These are phyloP conservation scores for Muntiacus muntjak DNA, from an alignment of 2,113 vertebrate genomes.

Conservation along the genomic window DNA sequence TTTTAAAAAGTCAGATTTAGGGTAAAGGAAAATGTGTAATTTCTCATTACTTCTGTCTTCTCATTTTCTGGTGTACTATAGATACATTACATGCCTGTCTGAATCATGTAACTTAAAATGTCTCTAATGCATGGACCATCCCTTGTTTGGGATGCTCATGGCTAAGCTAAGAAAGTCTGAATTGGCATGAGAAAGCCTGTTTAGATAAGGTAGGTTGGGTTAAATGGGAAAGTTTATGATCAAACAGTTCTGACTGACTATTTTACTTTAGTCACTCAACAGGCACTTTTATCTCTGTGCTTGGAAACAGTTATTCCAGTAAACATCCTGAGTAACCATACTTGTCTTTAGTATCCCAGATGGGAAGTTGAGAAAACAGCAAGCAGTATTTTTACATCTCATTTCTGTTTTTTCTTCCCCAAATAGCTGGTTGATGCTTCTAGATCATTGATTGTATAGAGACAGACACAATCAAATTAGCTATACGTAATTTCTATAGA, in stretches of 20 bases:
- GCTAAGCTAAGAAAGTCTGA: not conserved
- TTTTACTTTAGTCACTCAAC: not conserved
- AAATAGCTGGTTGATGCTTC: not conserved
- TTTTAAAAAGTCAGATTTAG: conserved; percentile 52
- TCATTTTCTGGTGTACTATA: not conserved
- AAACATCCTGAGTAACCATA: not conserved
- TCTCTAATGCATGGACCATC: not conserved
- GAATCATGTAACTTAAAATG: not conserved
- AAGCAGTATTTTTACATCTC: not conserved
- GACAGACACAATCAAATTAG: not conserved
- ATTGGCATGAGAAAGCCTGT: not conserved
- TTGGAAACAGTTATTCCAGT: not conserved
- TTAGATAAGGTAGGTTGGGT: not conserved
- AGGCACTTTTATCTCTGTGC: not conserved
- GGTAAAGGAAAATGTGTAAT: not conserved
- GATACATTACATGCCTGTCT: not conserved
- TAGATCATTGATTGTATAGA: not conserved
- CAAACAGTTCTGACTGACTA: not conserved
- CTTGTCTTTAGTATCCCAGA: not conserved
- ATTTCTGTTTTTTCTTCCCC: not conserved
- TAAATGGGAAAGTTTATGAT: not conserved
- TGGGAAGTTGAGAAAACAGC: not conserved
- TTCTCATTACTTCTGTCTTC: not conserved
- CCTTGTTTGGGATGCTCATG: not conserved
- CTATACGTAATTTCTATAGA: conserved; percentile 2